phyloP scores from a whole-genome alignment of 2,888 invertebrate species.

The Eupelmus urozonus region DNA sequence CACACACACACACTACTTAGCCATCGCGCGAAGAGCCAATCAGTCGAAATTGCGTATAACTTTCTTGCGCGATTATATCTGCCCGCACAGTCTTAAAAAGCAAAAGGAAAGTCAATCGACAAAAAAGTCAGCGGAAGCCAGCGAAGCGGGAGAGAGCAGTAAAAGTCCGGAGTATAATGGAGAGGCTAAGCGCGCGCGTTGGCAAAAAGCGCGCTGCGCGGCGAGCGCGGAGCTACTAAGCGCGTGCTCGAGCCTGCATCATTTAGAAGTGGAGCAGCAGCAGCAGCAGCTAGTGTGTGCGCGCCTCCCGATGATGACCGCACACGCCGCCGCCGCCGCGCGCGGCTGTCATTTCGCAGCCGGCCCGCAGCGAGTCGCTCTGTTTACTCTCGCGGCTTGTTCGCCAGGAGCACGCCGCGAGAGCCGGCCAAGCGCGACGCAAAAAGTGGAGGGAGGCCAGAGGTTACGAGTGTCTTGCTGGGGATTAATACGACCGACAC shows the following conservation, averaged over 20 bases:
- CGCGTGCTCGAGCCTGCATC: too few species aligned
- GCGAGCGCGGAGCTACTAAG: too few species aligned
- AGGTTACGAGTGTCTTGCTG: too few species aligned
- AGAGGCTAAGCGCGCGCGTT: neutral
- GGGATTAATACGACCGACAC: conserved; percentile 16
- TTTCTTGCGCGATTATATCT: too few species aligned
- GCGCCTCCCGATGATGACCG: too few species aligned
- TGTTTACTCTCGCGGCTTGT: conserved; percentile 6
- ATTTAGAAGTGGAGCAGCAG: neutral
- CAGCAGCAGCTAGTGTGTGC: too few species aligned
- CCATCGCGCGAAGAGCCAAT: neutral
- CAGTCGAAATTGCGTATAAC: conserved; percentile 7
- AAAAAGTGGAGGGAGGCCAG: too few species aligned
- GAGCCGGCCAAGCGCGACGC: too few species aligned
- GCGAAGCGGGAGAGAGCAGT: neutral
- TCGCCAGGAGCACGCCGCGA: conserved; percentile 7
- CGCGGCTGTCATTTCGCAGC: too few species aligned
- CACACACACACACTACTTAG: neutral
- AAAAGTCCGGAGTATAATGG: neutral
- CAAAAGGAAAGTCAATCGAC: conserved; percentile 6
- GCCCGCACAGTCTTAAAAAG: neutral
- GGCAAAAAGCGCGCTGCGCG: neutral
- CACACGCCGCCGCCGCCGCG: too few species aligned
- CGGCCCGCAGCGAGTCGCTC: conserved; percentile 4
- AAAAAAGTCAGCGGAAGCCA: neutral